Evolutionary conservation across 1,140 invertebrate species (phyloP).

Genomic region (Hylaeus anthracinus): DNA sequence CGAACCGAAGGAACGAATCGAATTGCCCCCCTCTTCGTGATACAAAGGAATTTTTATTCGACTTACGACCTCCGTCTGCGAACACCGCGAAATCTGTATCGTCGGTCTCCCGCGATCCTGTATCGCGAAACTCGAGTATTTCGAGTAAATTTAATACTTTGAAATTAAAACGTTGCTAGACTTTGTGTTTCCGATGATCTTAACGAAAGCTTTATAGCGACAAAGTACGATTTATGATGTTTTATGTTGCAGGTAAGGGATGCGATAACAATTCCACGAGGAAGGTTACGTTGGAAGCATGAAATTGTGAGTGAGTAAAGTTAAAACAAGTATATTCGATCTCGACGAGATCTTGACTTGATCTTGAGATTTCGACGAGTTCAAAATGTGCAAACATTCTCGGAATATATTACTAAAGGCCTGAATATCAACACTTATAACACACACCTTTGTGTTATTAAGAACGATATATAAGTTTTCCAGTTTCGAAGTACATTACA

Average conservation of each 20-base stretch:
- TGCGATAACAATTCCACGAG: neutral
- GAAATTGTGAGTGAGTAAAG: neutral
- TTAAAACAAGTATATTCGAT: neutral
- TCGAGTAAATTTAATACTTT: no score
- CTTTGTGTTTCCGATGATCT: no score
- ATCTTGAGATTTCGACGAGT: no score
- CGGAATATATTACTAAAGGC: no score
- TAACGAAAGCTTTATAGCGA: neutral
- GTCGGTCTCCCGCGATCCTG: no score
- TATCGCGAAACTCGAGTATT: no score
- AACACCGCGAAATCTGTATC: neutral
- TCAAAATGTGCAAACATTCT: no score
- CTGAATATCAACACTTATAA: no score
- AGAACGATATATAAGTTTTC: no score
- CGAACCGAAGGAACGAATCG: conserved; percentile 9
- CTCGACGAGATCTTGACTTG: no score
- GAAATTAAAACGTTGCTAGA: neutral
- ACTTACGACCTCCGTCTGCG: neutral
- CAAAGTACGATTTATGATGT: neutral
- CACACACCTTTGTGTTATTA: no score
- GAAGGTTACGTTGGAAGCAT: neutral
- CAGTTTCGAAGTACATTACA: no score
- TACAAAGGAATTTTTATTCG: conserved; percentile 14
- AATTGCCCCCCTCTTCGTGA: neutral
- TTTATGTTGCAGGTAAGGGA: conserved; percentile 3